Evolutionary conservation across 2,797 vertebrate species (phyloP).

Genomic region (Tiaroga cobitis): DNA sequence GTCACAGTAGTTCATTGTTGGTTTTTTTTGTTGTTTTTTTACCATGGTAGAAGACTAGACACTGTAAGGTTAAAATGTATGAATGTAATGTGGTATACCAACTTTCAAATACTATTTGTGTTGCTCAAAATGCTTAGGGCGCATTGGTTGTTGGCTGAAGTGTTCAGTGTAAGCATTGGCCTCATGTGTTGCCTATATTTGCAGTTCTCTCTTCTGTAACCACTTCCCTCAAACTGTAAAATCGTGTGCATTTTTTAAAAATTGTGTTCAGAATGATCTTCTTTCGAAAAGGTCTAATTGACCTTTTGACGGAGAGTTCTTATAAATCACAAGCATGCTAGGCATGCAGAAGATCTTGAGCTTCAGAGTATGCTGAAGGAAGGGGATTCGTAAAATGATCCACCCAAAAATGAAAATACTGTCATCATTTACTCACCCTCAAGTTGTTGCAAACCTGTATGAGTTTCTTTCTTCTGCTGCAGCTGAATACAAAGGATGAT

Average conservation of each 20-base stretch:
- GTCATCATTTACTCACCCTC: too few species aligned
- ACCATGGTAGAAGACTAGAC: neutral
- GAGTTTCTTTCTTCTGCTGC: too few species aligned
- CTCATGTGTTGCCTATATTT: neutral
- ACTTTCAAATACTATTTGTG: neutral
- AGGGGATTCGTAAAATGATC: neutral
- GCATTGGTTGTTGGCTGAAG: neutral
- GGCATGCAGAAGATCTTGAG: neutral
- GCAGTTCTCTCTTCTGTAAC: neutral
- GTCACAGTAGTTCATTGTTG: constrained; percentile 24
- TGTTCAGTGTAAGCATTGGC: neutral
- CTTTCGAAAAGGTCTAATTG: neutral
- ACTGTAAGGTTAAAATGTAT: neutral
- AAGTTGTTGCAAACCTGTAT: too few species aligned
- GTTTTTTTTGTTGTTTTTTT: neutral
- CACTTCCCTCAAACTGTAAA: neutral
- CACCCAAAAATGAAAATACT: too few species aligned
- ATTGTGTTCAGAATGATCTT: neutral
- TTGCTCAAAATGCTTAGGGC: neutral
- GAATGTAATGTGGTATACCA: neutral
- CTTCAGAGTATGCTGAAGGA: constrained; percentile 10
- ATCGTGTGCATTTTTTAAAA: neutral
- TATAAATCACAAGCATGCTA: constrained; percentile 11
- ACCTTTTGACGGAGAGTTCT: constrained; percentile 25
- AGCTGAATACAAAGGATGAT: too few species aligned